phyloP scores from a whole-genome alignment of 2,797 vertebrate genomes.

The Chelmon rostratus region DNA sequence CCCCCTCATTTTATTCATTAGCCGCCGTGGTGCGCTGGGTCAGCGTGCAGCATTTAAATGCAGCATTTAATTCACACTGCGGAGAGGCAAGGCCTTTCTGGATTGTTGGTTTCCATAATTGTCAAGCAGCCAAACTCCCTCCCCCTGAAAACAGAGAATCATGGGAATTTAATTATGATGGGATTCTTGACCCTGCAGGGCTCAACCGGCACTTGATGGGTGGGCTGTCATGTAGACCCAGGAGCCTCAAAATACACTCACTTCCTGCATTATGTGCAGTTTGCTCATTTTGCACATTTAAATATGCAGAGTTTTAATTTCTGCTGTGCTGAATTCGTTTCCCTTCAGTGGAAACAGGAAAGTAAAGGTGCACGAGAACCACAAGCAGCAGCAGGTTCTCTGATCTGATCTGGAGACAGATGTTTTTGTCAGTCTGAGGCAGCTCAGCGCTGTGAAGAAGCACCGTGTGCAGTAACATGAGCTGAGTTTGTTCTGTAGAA shows the following conservation, averaged over 20 bases:
- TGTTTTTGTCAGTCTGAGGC: too few relatives aligned
- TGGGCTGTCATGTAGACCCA: constrained; percentile 62
- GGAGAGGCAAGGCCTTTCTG: constrained; percentile 90
- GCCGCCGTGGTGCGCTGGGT: constrained; percentile 75
- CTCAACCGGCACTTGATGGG: constrained; percentile 66
- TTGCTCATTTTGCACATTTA: constrained; percentile 6
- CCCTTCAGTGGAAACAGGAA: background rate
- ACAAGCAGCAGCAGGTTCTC: too few relatives aligned
- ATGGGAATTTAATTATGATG: constrained; percentile 84
- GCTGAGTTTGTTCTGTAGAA: too few relatives aligned
- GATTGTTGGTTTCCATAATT: constrained; percentile 96
- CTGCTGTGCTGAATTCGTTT: too few relatives aligned
- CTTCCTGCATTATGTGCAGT: background rate
- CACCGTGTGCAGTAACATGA: too few relatives aligned
- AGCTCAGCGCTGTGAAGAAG: too few relatives aligned
- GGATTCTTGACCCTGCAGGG: constrained; percentile 82
- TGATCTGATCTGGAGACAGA: too few relatives aligned
- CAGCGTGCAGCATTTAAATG: constrained; percentile 58
- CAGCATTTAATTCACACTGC: constrained; percentile 89
- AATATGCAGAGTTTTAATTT: background rate
- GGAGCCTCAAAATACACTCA: constrained; percentile 19
- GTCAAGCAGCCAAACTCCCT: constrained; percentile 81
- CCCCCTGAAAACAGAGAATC: constrained; percentile 66
- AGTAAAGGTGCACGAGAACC: background rate
- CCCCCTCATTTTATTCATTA: constrained; percentile 85